A percentile compares a stretch with the other conserved stretches of the same genome.
phyloP scores from a whole-genome alignment of 2,888 invertebrate species.

The Eristalis tenax region DNA sequence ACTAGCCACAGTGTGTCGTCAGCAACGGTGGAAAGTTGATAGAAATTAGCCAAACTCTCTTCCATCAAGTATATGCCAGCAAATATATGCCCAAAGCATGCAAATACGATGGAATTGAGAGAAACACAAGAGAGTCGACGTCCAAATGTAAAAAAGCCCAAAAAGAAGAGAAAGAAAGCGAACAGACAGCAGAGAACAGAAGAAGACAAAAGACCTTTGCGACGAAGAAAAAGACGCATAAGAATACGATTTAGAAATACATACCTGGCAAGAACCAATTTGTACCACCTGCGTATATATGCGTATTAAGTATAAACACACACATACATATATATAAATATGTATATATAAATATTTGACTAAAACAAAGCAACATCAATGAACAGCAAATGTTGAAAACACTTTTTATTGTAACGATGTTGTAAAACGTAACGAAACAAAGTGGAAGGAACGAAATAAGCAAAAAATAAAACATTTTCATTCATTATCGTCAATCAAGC shows the following conservation, averaged over 20 bases:
- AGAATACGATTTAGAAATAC: constrained; percentile 11
- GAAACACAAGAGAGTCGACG: neutral
- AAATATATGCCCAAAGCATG: constrained; percentile 3
- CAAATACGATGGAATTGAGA: neutral
- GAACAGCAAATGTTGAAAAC: constrained; percentile 23
- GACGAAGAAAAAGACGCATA: constrained; percentile 29
- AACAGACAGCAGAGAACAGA: constrained; percentile 12
- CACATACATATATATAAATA: constrained; percentile 20
- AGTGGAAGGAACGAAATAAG: neutral
- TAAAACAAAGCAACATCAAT: constrained; percentile 23
- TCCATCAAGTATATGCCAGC: constrained; percentile 37
- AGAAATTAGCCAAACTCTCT: constrained; percentile 73
- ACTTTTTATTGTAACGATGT: constrained; percentile 59
- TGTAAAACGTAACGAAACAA: constrained; percentile 29
- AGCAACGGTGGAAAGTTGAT: constrained; percentile 83
- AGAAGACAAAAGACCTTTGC: constrained; percentile 64
- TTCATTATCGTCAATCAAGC: constrained; percentile 57
- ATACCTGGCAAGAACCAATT: constrained; percentile 57
- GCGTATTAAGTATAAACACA: constrained; percentile 40
- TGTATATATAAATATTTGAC: constrained; percentile 3
- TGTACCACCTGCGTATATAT: constrained; percentile 60
- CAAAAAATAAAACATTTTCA: constrained; percentile 17
- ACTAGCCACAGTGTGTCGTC: constrained; percentile 83
- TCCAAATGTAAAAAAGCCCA: constrained; percentile 17
- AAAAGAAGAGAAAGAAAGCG: constrained; percentile 1